Percentiles rank a stretch among this genome's conserved stretches.
These are phyloP conservation scores for Coelopa frigida DNA, from an alignment of 1,140 invertebrate species.

Conservation along the genomic window DNA sequence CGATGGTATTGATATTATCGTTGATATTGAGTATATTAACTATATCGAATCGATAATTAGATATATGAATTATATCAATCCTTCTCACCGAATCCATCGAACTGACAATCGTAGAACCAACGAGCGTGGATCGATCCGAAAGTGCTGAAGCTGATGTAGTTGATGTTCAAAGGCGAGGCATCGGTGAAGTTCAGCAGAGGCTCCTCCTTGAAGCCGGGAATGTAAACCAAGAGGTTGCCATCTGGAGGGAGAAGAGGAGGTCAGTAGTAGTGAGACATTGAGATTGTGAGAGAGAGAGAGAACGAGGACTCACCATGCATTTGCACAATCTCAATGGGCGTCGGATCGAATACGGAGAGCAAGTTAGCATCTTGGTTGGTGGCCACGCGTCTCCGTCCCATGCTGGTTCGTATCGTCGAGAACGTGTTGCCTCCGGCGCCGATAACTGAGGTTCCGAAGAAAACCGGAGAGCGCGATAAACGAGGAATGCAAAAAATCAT, in stretches of 20 bases:
- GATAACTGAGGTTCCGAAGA: too few species aligned
- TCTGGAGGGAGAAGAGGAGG: constrained; percentile 18
- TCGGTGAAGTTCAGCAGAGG: constrained; percentile 29
- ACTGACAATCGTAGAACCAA: constrained; percentile 39
- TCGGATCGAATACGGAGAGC: constrained; percentile 33
- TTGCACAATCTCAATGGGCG: constrained; percentile 40
- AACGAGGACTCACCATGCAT: constrained; percentile 25
- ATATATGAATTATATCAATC: neutral
- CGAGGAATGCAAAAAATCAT: neutral
- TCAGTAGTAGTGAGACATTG: neutral
- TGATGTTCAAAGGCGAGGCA: constrained; percentile 22
- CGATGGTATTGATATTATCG: too few species aligned
- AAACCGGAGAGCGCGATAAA: too few species aligned
- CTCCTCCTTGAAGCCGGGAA: constrained; percentile 32
- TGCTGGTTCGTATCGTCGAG: constrained; percentile 32
- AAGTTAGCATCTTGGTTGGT: constrained; percentile 31
- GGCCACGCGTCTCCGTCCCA: constrained; percentile 25
- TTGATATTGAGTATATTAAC: too few species aligned
- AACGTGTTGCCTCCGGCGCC: constrained; percentile 39
- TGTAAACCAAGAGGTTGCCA: constrained; percentile 30
- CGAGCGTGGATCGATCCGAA: constrained; percentile 29
- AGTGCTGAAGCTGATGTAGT: constrained; percentile 35
- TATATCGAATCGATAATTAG: constrained; percentile 3
- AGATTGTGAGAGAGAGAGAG: too few species aligned
- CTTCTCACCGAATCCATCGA: constrained; percentile 32